phyloP scores from a whole-genome alignment of 1,140 invertebrate genomes.

The Steinernema khuongi region DNA sequence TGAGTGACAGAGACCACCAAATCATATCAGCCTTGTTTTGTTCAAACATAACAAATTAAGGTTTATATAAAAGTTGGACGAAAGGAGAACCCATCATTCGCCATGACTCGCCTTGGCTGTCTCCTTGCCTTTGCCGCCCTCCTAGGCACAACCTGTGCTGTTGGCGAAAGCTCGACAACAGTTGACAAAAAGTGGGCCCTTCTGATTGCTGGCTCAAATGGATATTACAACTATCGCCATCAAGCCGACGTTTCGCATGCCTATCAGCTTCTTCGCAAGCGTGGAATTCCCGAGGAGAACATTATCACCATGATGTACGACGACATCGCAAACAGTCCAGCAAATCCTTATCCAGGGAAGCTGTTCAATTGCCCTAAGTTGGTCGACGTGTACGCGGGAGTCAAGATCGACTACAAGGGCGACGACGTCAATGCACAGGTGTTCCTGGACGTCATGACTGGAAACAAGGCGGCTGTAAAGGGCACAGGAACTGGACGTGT shows the following conservation, averaged over 20 bases:
- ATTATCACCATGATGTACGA: conserved; percentile 69
- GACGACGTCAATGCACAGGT: conserved; percentile 64
- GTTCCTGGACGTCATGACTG: conserved; percentile 65
- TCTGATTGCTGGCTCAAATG: conserved; percentile 66
- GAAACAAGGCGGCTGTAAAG: conserved; percentile 61
- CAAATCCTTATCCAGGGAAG: conserved; percentile 65
- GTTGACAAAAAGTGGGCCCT: conserved; percentile 64
- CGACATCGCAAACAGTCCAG: conserved; percentile 65
- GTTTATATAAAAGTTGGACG: no score
- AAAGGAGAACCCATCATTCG: no score
- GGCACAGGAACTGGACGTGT: conserved; percentile 65
- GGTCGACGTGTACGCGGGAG: conserved; percentile 65
- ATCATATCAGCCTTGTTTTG: no score
- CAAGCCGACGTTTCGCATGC: conserved; percentile 68
- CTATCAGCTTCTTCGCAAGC: conserved; percentile 65
- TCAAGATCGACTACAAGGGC: conserved; percentile 65
- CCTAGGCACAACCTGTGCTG: not conserved
- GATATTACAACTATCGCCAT: conserved; percentile 66
- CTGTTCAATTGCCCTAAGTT: conserved; percentile 67
- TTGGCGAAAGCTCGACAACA: no score
- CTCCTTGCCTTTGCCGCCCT: not conserved
- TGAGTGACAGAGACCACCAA: no score
- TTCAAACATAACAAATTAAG: no score
- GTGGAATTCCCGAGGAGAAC: conserved; percentile 65
- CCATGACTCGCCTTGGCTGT: no score